Conservation (phyloP, 2,888 invertebrate genomes). For the Vannuccia rotundouncinata region DNA sequence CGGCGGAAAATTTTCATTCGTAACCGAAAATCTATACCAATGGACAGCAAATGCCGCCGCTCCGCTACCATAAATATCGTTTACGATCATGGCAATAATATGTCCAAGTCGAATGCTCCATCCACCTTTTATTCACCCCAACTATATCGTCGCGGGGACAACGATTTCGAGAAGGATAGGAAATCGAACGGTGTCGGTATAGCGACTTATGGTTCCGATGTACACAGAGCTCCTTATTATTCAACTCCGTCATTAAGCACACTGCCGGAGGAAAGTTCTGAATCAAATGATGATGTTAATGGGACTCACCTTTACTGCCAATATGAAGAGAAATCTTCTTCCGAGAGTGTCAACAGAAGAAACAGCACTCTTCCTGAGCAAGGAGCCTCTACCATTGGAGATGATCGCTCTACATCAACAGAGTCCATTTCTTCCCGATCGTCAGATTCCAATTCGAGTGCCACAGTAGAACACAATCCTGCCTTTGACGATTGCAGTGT, state of each 20-base stretch:
- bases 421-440: not conserved
- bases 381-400: not conserved
- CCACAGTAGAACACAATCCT: not conserved
- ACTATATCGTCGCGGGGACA: not conserved
- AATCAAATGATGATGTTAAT: not conserved
- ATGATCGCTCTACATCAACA: not conserved
- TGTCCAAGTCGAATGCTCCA: too few species aligned
- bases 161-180: not conserved
- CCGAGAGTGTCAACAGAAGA: not conserved
- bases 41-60: not conserved
- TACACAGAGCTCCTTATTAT: not conserved
- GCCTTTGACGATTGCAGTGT: not conserved
- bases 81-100: not conserved
- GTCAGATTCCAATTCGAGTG: not conserved
- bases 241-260: constrained; percentile 1
- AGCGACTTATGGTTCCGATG: not conserved
- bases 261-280: not conserved
- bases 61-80: not conserved
- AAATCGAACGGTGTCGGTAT: too few species aligned
- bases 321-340: not conserved
- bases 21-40: not conserved
- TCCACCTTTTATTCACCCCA: not conserved
- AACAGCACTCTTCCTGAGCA: not conserved
- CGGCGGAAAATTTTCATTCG: not conserved
- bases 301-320: not conserved